Evolutionary conservation across 2,797 vertebrate species (phyloP).

Genomic region (Sebastes nivosus): DNA sequence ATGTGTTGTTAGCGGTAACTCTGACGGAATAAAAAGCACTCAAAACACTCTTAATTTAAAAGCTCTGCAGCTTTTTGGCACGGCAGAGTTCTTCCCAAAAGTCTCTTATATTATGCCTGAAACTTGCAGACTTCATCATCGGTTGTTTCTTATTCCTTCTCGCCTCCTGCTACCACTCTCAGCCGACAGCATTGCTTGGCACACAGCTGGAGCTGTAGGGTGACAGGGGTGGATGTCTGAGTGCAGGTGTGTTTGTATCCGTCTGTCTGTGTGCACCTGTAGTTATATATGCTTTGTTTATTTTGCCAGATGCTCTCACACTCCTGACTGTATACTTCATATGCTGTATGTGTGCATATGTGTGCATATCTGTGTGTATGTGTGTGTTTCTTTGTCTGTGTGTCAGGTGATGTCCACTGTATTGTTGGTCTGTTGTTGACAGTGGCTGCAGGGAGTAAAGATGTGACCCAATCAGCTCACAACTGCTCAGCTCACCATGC

Average conservation of each 20-base stretch:
- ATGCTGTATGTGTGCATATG: slow-evolving; percentile 5
- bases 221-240: neutral
- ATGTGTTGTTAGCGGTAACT: no score
- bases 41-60: neutral
- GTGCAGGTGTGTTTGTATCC: neutral
- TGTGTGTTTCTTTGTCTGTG: slow-evolving; percentile 22
- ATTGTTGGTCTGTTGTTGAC: slow-evolving; percentile 65
- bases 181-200: neutral
- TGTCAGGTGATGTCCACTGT: slow-evolving; percentile 61
- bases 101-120: neutral
- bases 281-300: slow-evolving; percentile 31
- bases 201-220: neutral
- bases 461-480: slow-evolving; percentile 75
- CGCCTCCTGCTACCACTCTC: neutral
- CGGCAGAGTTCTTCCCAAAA: neutral
- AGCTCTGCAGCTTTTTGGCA: neutral
- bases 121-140: neutral
- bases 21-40: neutral
- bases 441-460: slow-evolving; percentile 74
- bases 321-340: neutral
- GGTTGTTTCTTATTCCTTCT: neutral
- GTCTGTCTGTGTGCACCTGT: slow-evolving; percentile 9
- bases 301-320: slow-evolving; percentile 42
- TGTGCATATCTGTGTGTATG: slow-evolving; percentile 10
- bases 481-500: slow-evolving; percentile 63